Evolutionary conservation across 2,113 vertebrate genomes (phyloP).

Genomic region (Rhea americana): DNA sequence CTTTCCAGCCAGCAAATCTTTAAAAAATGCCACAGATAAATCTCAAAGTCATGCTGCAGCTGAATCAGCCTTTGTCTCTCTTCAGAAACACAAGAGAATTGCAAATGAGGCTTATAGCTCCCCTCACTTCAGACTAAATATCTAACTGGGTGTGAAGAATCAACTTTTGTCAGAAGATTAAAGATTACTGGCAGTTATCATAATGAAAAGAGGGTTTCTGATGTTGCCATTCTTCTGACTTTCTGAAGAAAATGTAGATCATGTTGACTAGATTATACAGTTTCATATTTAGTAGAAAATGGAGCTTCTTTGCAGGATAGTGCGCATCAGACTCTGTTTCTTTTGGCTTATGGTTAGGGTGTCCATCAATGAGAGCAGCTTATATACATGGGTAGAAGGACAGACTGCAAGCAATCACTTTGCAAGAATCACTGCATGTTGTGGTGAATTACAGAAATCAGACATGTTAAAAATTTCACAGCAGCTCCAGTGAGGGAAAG

Average conservation of each 20-base stretch:
- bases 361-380: background rate
- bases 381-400: background rate
- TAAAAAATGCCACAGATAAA: background rate
- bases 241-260: background rate
- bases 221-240: background rate
- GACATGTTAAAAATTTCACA: background rate
- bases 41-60: background rate
- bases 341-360: background rate
- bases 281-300: background rate
- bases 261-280: fast-evolving
- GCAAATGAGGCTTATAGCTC: background rate
- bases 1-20: background rate
- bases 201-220: background rate
- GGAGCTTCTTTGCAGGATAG: background rate
- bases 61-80: background rate
- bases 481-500: background rate
- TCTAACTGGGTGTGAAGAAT: background rate
- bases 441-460: background rate
- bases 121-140: background rate
- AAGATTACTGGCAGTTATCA: background rate
- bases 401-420: background rate
- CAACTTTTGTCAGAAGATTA: background rate
- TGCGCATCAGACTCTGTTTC: background rate
- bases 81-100: background rate
- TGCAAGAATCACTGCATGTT: background rate